Evolutionary conservation across 2,888 invertebrate species (phyloP), one percentile per base, ranked within the genome.

Genomic region (Brachyopa scutellaris): DNA sequence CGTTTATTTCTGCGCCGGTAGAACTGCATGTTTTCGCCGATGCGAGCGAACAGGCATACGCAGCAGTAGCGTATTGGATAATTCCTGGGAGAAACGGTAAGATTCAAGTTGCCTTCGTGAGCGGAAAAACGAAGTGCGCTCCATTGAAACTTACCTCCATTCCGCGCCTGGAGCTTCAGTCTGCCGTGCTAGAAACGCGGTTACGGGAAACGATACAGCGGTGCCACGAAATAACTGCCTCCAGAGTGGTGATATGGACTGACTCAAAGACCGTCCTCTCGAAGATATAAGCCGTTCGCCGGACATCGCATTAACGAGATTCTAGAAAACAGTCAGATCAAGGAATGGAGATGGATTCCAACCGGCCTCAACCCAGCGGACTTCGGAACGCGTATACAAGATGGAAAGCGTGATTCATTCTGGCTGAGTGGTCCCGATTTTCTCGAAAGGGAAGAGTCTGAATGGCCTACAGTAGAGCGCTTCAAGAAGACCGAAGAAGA

Each of bases 321-420:
- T 26, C 31, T 74, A 19, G 47, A 17, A 5, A 51, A 13, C 13
- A 38, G 45, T 21, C 31, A 51, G 17, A 26, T 66, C 11, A 66
- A 82, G 13, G 76, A 86, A 15, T 86, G 85, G 80, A 72, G 69
- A 17, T 86, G 85, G 83, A 13, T 61, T 26, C 62, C 62, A 45
- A 61, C 26, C 5, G 19, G 15, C 2, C 21, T 33, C n/a, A 77
- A 78, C 38, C 57, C 33, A 8, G 51, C 72, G 2, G 74, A 73
- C 8, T 45, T 55, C n/a, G 73, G 45, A 1, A 85, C 85, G 1
- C 72, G 78, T 6, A 1, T 33, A 1, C 31, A n/a, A 4, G 17
- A 69, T 11, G 9, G 11, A 2, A 42, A 61, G 19, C 36, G 51
- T 1, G 36, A 64, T n/a, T 59, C 72, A 9, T 72, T 67, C 7